phyloP scores from a whole-genome alignment of 2,888 invertebrate genomes.

The Sphinx pinastri region DNA sequence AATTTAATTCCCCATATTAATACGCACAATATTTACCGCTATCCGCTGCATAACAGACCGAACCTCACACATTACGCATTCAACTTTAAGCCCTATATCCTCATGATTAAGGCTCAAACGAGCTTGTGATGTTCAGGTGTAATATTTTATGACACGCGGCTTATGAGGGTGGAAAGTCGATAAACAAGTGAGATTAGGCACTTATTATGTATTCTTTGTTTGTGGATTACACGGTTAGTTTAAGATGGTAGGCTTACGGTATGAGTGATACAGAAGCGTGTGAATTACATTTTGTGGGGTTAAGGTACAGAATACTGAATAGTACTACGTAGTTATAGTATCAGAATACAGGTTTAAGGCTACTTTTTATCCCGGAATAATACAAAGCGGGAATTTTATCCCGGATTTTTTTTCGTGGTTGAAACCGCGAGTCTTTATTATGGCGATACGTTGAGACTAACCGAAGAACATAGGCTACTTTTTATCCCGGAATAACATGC shows the following conservation, averaged over 20 bases:
- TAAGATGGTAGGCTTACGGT: not conserved
- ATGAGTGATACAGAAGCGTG: not conserved
- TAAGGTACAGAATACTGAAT: not conserved
- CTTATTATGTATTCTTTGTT: slow-evolving; percentile 26
- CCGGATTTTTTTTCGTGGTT: too few species aligned
- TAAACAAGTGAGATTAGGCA: slow-evolving; percentile 29
- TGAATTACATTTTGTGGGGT: not conserved
- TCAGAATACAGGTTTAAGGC: too few species aligned
- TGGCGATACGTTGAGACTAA: too few species aligned
- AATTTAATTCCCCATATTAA: not conserved
- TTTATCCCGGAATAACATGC: too few species aligned
- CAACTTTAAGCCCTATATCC: slow-evolving; percentile 23
- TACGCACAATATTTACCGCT: not conserved
- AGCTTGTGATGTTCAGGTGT: slow-evolving; percentile 18
- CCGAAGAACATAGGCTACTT: too few species aligned
- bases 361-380: too few species aligned
- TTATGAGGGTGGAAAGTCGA: slow-evolving; percentile 26
- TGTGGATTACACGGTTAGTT: slow-evolving; percentile 23
- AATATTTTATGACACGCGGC: slow-evolving; percentile 29
- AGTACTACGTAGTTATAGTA: too few species aligned
- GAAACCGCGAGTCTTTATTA: too few species aligned
- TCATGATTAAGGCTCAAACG: not conserved
- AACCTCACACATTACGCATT: not conserved
- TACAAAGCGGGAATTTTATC: too few species aligned
- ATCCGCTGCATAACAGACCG: not conserved